Evolutionary conservation across 2,888 invertebrate genomes (phyloP).

Genomic region (Lamproptera curius): DNA sequence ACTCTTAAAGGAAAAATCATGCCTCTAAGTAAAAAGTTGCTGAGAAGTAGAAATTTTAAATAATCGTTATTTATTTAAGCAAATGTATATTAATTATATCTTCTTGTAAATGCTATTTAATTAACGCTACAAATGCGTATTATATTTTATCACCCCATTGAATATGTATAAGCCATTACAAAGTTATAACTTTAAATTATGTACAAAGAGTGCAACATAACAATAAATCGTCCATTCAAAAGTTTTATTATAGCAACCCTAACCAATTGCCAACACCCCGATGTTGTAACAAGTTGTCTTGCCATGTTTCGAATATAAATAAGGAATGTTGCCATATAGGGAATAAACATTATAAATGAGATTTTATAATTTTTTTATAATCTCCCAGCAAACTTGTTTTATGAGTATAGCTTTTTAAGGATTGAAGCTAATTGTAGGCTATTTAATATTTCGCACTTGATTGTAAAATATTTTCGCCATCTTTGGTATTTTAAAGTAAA

Average conservation of each 20-base stretch:
- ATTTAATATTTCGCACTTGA: no score
- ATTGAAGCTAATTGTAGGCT: no score
- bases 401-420: no score
- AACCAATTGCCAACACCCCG: not conserved
- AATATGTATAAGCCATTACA: not conserved
- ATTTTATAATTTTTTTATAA: not conserved
- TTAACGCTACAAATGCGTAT: not conserved
- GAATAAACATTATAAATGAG: not conserved
- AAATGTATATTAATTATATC: not conserved
- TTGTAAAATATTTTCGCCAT: not conserved
- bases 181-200: not conserved
- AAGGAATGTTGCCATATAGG: not conserved
- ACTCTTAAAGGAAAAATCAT: no score
- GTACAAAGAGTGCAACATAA: not conserved
- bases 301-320: not conserved
- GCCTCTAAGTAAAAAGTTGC: no score
- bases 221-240: not conserved
- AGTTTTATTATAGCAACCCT: not conserved
- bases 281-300: not conserved
- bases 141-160: not conserved
- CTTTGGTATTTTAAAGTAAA: no score
- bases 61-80: not conserved
- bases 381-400: not conserved
- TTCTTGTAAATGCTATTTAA: not conserved
- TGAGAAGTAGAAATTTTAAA: not conserved